Percentiles rank a stretch among this genome's conserved stretches.
phyloP scores from a whole-genome alignment of 2,113 vertebrate genomes.

The Alethe castanea region DNA sequence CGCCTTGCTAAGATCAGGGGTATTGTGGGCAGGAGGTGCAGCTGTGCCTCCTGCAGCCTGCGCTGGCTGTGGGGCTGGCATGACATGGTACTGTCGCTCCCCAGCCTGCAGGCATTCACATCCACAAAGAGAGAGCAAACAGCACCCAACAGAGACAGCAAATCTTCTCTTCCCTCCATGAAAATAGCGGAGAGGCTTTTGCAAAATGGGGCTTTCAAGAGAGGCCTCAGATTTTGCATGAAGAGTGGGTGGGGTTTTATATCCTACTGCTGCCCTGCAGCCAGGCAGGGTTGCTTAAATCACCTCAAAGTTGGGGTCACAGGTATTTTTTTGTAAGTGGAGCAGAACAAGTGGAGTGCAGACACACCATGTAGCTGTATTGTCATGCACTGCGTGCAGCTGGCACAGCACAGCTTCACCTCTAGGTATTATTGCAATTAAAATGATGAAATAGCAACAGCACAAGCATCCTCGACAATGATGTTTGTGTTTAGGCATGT shows the following conservation, averaged over 20 bases:
- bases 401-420: not conserved
- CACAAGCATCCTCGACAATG: not conserved
- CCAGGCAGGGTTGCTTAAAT: not conserved
- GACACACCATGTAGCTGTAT: not conserved
- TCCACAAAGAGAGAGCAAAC: not conserved
- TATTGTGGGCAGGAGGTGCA: not conserved
- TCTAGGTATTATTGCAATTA: conserved; percentile 22
- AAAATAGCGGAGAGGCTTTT: not conserved
- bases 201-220: not conserved
- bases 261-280: not conserved
- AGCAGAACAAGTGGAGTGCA: not conserved
- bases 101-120: not conserved
- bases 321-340: not conserved
- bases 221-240: not conserved
- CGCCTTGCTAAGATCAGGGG: not conserved
- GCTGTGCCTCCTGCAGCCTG: not conserved
- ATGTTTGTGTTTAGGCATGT: conserved; percentile 24
- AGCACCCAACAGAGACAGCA: not conserved
- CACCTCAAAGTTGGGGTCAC: not conserved
- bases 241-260: not conserved
- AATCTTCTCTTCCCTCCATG: not conserved
- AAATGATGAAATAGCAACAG: conserved; percentile 16
- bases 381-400: not conserved
- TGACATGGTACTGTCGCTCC: accelerated
- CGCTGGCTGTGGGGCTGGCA: not conserved